Evolutionary conservation across 2,113 vertebrate species (phyloP), one percentile per base, ranked within the genome.

Genomic region (Lampris megalopsis): DNA sequence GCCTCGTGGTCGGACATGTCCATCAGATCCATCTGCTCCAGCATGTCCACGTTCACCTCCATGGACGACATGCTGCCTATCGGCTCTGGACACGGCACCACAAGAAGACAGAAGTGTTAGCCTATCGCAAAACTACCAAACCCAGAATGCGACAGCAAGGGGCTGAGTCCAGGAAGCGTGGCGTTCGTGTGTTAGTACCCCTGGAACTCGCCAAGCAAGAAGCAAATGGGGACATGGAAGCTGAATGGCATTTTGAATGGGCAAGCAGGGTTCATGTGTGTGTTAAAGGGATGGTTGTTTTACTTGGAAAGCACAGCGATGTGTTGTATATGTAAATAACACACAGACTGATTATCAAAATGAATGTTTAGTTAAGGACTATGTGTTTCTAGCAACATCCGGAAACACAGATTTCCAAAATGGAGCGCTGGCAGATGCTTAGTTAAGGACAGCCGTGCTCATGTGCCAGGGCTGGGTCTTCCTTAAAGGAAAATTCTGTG

Each of bases 51-150:
- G 0, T 99, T 99, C 83, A 99, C 98, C 89, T 99, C 98, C 98
- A 99, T 99, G 70, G 98, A 99, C 0, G 98, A 99, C 98, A 99
- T 97, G 92, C 98, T 99, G 74, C 98, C 98, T 92, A 97, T 97
- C 1, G 97, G 97, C 80, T 96, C 98, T 99, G 92, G 58, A 81
- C 83, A 81, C 43, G 36, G 65, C 43, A 86, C 9, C 43, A 86
- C 9, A 53, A 35, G 49, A 68, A 11, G 63, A 66, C 13, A 10
- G n/a, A 75, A 24, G 63, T 36, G 38, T 83, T n/a, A 77, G 38
- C 9, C 4, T 63, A 13, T 53, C 9, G 41, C 50, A 63, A 1
- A 1, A 66, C 1, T 0, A 1, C 4, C 36, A 24, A 6, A 9
- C 42, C 54, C 2, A 63, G n/a, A 75, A 8, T 9, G 58, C 24